These are phyloP conservation scores for Callyntrura sp. DNA, from an alignment of 2,888 invertebrate genomes.

Conservation along the genomic window DNA sequence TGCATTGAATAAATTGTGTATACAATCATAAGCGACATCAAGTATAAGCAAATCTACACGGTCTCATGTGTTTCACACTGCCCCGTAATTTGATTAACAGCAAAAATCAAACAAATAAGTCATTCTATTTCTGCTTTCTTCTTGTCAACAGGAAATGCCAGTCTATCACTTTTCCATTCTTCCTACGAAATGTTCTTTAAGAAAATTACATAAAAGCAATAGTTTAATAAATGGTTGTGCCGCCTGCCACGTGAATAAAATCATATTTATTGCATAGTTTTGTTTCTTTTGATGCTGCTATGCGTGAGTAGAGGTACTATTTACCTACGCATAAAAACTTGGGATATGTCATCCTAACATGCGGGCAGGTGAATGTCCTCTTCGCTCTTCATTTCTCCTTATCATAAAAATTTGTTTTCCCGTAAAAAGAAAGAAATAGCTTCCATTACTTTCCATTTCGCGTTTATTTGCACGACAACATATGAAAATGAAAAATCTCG, in stretches of 20 bases:
- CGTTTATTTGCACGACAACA: conserved; percentile 29
- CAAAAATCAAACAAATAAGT: background rate
- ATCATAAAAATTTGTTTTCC: conserved; percentile 19
- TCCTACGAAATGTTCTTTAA: background rate
- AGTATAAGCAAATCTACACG: too few species aligned
- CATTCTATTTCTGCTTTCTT: background rate
- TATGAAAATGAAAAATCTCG: conserved; percentile 11
- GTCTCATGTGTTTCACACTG: too few species aligned
- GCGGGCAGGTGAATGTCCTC: conserved; percentile 44
- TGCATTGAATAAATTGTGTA: too few species aligned
- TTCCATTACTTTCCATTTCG: conserved; percentile 35
- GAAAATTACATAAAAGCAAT: background rate
- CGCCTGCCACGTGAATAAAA: conserved; percentile 24
- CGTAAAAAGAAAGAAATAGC: conserved; percentile 18
- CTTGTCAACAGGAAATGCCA: background rate
- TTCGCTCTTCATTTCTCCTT: background rate
- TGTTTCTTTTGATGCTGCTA: background rate
- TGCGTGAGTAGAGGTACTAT: background rate
- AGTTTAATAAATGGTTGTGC: background rate
- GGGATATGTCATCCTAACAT: background rate
- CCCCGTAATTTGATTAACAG: too few species aligned
- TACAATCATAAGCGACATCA: too few species aligned
- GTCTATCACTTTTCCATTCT: background rate
- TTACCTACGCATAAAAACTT: background rate
- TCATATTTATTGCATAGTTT: conserved; percentile 24